Evolutionary conservation across 2,113 vertebrate genomes (phyloP).

Genomic region (Junco hyemalis): DNA sequence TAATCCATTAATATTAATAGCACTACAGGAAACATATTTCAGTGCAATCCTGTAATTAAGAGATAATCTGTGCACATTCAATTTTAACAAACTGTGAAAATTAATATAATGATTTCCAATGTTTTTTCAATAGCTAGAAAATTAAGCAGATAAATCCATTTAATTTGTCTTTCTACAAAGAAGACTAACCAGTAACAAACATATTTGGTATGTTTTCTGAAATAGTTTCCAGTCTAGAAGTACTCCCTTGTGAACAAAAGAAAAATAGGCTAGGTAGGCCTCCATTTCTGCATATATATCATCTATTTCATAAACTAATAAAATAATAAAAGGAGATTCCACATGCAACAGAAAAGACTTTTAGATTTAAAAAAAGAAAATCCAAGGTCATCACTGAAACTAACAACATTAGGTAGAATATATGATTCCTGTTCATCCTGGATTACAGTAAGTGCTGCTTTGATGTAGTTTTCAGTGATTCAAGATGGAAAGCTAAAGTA

Average conservation of each 20-base stretch:
- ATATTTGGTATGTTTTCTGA: background rate
- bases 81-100: background rate
- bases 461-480: background rate
- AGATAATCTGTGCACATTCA: background rate
- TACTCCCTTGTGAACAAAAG: background rate
- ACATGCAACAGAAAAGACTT: background rate
- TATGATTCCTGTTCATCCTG: background rate
- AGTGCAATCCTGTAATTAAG: background rate
- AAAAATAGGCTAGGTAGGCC: background rate
- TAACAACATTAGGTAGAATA: background rate
- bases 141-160: background rate
- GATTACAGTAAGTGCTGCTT: background rate
- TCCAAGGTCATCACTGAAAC: background rate
- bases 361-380: background rate
- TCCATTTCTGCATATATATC: background rate
- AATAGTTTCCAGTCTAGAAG: background rate
- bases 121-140: background rate
- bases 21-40: background rate
- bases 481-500: background rate
- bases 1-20: background rate
- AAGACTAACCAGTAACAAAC: background rate
- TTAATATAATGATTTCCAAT: background rate
- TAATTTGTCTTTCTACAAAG: background rate
- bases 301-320: background rate
- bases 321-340: background rate